These are phyloP conservation scores for Epinotia bilunana DNA, from an alignment of 2,888 invertebrate genomes.

Conservation along the genomic window DNA sequence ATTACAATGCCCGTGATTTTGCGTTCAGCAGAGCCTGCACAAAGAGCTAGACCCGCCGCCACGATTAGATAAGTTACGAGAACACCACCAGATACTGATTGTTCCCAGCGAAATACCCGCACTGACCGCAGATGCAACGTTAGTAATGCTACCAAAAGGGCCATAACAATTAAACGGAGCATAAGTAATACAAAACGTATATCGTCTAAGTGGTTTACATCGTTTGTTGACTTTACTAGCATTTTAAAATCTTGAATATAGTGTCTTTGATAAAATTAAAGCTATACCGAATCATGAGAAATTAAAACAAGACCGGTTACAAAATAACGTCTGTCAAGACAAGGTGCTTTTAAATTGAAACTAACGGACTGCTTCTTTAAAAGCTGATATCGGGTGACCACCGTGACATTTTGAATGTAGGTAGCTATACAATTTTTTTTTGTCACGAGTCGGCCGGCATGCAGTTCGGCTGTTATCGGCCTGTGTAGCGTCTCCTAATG, in stretches of 20 bases:
- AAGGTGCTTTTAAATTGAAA: background rate
- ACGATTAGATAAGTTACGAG: constrained; percentile 28
- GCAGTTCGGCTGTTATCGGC: too few species aligned
- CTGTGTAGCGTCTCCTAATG: too few species aligned
- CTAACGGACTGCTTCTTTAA: background rate
- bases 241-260: constrained; percentile 7
- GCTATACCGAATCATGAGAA: background rate
- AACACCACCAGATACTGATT: constrained; percentile 39
- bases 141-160: constrained; percentile 26
- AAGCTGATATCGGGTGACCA: too few species aligned
- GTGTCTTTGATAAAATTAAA: background rate
- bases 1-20: constrained; percentile 18
- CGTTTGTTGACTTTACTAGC: background rate
- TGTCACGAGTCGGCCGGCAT: too few species aligned
- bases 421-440: too few species aligned
- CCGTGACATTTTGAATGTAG: too few species aligned
- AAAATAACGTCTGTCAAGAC: background rate
- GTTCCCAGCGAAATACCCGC: constrained; percentile 42
- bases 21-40: constrained; percentile 23
- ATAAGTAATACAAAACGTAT: constrained; percentile 22
- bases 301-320: background rate
- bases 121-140: constrained; percentile 37
- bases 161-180: constrained; percentile 28
- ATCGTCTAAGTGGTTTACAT: background rate
- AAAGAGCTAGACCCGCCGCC: constrained; percentile 25